phyloP scores from a whole-genome alignment of 2,888 invertebrate species.

The Agrochola macilenta region DNA sequence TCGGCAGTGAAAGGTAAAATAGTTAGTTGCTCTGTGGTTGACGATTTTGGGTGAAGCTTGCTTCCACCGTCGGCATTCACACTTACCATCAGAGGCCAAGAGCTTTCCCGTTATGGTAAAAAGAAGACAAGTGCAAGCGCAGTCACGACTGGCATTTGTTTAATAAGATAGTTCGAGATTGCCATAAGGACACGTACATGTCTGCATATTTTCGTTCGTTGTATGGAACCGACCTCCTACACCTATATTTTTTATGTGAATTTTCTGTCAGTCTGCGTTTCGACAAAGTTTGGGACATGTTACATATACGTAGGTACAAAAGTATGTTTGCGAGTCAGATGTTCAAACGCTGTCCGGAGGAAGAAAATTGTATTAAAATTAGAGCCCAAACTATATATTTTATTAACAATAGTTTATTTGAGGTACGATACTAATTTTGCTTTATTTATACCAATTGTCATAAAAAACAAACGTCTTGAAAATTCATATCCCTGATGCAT shows the following conservation, averaged over 20 bases:
- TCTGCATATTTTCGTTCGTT: neutral
- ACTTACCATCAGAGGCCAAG: too few species aligned
- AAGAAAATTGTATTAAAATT: neutral
- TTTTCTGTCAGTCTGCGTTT: neutral
- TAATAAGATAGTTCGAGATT: neutral
- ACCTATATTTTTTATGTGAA: neutral
- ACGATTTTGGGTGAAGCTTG: too few species aligned
- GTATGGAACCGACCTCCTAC: neutral
- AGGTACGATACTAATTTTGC: neutral
- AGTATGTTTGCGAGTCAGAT: neutral
- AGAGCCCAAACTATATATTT: neutral
- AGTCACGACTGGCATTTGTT: neutral
- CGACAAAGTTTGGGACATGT: too few species aligned
- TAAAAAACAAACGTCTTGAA: neutral
- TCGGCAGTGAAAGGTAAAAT: too few species aligned
- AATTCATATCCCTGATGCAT: neutral
- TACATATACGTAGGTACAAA: neutral
- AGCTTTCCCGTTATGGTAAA: too few species aligned
- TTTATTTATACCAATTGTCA: neutral
- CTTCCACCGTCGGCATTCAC: too few species aligned
- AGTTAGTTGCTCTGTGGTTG: too few species aligned
- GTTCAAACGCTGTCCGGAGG: neutral
- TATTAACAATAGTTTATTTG: neutral
- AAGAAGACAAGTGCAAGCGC: neutral
- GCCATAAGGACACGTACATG: neutral